Evolutionary conservation across 2,797 vertebrate species (phyloP).

Genomic region (Poecilia picta): DNA sequence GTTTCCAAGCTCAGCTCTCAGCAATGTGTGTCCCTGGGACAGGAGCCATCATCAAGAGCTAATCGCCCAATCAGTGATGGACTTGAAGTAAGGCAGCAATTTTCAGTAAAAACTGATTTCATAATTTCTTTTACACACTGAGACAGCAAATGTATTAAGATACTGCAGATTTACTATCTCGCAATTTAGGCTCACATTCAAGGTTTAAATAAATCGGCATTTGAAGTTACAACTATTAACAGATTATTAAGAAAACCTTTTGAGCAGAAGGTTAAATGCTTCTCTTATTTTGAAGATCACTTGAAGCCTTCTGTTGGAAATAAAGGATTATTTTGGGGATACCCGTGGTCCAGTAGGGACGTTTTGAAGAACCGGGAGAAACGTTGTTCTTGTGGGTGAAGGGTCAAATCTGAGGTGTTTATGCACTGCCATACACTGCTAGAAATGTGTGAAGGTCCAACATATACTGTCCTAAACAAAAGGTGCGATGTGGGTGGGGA

Average conservation of each 20-base stretch:
- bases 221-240: neutral
- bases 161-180: neutral
- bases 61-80: neutral
- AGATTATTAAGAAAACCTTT: neutral
- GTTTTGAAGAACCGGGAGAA: neutral
- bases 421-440: constrained; percentile 14
- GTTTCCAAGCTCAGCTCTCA: neutral
- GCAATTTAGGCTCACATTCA: neutral
- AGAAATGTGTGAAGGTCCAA: constrained; percentile 35
- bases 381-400: neutral
- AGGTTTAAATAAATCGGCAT: neutral
- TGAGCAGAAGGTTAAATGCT: neutral
- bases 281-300: neutral
- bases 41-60: neutral
- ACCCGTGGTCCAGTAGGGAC: neutral
- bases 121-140: neutral
- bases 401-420: neutral
- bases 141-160: neutral
- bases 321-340: neutral
- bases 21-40: neutral
- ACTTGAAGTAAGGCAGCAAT: neutral
- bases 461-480: constrained; percentile 55
- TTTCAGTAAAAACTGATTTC: neutral
- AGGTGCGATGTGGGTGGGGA: constrained; percentile 2
- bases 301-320: neutral